Base-by-base conservation (phyloP, 2,113 vertebrate species). In the Jacana jacana region DNA sequence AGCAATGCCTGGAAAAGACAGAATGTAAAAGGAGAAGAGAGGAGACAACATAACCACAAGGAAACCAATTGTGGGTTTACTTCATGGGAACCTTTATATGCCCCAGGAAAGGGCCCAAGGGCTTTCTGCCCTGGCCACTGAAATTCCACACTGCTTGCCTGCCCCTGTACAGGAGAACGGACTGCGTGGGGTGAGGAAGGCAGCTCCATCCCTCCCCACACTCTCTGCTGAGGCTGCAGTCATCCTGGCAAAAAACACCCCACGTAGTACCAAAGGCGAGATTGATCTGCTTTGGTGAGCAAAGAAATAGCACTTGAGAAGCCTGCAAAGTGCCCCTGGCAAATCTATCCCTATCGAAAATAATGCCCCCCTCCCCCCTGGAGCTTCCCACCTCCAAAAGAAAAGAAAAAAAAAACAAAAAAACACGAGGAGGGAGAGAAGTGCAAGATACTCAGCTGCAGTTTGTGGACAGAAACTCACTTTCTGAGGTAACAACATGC, bases 381-480 rank as follows among this genome's bases (percentile, higher is more conserved):
- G 48, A 40, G 28, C 31, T 82, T 52, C 49, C 52, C 22, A 49
- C 3, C 5, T 71, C 17, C 20, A 13, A 46, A 69, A 73, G 3
- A 10, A 57, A 28, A 91, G n/a, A 69, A 54, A 52, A 52, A 52
- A 24, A 13, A 81, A 63, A 17, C 8, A 64, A n/a, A n/a, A n/a
- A n/a, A n/a, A n/a, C n/a, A n/a, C n/a, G 28, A 6, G 0, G 3
- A 11, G 27, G 3, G 17, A 10, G 6, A 24, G 39, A 24, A 87
- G 7, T 4, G 0, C 27, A 17, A 49, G 49, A 60, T 18, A 10
- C 12, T 63, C 22, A 13, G 81, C 25, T 0, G 0, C n/a, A 65
- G 40, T 3, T 48, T 0, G 2, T 15, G 51, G 40, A 69, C n/a
- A 49, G 28, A 46, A 89, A 79, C 27, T 81, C 71, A 39, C 42